Base-by-base conservation (phyloP, 2,113 vertebrate genomes). In the Brachyistius frenatus region DNA sequence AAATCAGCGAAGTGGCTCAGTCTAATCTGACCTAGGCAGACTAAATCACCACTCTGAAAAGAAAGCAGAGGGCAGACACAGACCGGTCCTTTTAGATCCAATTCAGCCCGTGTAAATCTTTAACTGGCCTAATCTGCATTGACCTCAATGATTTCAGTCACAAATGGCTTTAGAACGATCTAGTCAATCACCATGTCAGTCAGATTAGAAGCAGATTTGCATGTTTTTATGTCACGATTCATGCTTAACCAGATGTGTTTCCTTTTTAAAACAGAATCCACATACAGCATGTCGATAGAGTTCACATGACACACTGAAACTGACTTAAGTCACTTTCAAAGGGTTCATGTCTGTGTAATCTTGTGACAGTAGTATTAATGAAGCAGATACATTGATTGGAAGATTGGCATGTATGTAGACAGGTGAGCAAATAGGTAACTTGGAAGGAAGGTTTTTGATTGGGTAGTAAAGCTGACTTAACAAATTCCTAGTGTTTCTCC, bases 1-100 rank as follows among this genome's bases (percentile, higher is more conserved):
- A 92, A 94, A 94, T 94, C 91, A 92, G 78, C 57, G 15, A 76
- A 78, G 88, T 87, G 81, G 86, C 88, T 91, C 84, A 81, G 83
- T 75, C 69, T 87, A 77, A 91, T 85, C 86, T 86, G 85, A 85
- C 85, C 90, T 80, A 75, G 86, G 81, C 78, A 68, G 83, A 73
- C 82, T 83, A 86, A 92, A 91, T 87, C 83, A 84, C 83, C 79
- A 76, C 75, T 84, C 71, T 68, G 57, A 90, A 87, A 86, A 72
- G 75, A 68, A 88, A 75, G 71, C 84, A 80, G 68, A 41, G 62
- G 67, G 61, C 68, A 75, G 72, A 89, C 78, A 74, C 85, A 71
- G 63, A 83, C 60, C 10, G 11, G 50, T 67, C 70, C 82, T 69
- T 88, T 92, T 87, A 86, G 66, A 89, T 86, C 77, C 54, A 74